These are phyloP conservation scores for Cheilosia impressa DNA, from an alignment of 2,888 invertebrate species.

Conservation along the genomic window DNA sequence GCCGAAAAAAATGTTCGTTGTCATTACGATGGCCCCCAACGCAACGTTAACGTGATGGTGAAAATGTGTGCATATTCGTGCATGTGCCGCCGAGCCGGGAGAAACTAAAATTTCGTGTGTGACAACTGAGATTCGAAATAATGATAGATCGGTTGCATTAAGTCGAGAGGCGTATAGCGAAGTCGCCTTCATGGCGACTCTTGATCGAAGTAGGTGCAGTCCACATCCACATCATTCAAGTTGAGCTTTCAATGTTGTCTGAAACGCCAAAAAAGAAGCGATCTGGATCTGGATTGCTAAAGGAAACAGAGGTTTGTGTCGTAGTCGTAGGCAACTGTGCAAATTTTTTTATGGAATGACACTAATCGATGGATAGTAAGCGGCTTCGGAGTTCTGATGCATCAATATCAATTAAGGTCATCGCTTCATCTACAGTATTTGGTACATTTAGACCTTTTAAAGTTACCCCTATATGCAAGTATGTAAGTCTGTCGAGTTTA, in stretches of 20 bases:
- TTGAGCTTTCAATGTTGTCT: not conserved
- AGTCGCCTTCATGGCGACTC: slow-evolving; percentile 45
- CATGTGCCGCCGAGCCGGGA: slow-evolving; percentile 2
- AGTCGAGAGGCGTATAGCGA: slow-evolving; percentile 24
- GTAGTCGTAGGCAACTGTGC: no score
- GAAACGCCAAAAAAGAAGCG: no score
- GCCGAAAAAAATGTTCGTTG: slow-evolving; percentile 43
- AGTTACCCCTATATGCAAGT: no score
- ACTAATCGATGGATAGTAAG: no score
- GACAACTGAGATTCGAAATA: slow-evolving; percentile 55
- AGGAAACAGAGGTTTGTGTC: no score
- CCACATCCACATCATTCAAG: not conserved
- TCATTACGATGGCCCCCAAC: slow-evolving; percentile 51
- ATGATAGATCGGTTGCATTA: slow-evolving; percentile 56
- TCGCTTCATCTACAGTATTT: no score
- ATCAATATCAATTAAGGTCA: no score
- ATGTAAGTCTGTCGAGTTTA: no score
- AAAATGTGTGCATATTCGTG: slow-evolving; percentile 22
- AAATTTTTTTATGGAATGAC: no score
- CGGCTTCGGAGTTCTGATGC: no score
- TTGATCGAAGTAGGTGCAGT: slow-evolving; percentile 34
- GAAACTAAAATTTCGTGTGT: slow-evolving; percentile 40
- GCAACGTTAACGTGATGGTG: slow-evolving; percentile 38
- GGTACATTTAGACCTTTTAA: no score
- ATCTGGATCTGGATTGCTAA: no score